Conservation (phyloP, 1,140 invertebrate genomes). For the Cyclina sinensis region DNA sequence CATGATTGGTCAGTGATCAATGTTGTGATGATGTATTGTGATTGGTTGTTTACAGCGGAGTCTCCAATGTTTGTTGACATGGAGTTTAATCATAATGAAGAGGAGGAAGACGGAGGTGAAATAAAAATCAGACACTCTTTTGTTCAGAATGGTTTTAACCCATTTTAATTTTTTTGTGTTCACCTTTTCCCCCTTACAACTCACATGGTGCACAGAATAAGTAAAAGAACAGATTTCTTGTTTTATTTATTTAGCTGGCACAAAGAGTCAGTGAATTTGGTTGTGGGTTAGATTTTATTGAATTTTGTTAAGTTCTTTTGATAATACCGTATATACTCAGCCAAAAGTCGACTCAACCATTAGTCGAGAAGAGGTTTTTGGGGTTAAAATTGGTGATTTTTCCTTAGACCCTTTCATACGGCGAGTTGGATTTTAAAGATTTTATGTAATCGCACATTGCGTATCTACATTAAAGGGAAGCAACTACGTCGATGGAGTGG, state of each 20-base stretch:
- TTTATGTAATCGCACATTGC: too few relatives aligned
- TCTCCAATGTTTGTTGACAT: slow-evolving; percentile 73
- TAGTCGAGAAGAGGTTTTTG: too few relatives aligned
- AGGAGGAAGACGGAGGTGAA: slow-evolving; percentile 69
- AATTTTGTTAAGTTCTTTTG: too few relatives aligned
- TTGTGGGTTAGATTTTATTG: too few relatives aligned
- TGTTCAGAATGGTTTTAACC: slow-evolving; percentile 48
- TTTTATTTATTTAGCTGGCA: background rate
- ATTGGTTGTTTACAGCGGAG: slow-evolving; percentile 76
- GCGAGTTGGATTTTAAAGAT: too few relatives aligned
- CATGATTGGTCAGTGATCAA: background rate
- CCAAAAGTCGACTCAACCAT: too few relatives aligned
- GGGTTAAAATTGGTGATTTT: too few relatives aligned
- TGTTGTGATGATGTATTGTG: slow-evolving; percentile 41
- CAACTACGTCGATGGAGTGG: too few relatives aligned
- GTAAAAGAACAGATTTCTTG: background rate
- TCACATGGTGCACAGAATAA: slow-evolving; percentile 25
- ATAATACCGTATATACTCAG: too few relatives aligned
- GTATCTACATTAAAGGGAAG: too few relatives aligned
- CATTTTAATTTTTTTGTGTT: slow-evolving; percentile 50
- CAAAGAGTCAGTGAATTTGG: too few relatives aligned
- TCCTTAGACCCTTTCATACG: too few relatives aligned
- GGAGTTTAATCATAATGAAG: slow-evolving; percentile 74
- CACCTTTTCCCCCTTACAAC: slow-evolving; percentile 35
- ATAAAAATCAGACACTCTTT: slow-evolving; percentile 27